phyloP scores from a whole-genome alignment of 2,888 invertebrate species.

The Thumatha senex region DNA sequence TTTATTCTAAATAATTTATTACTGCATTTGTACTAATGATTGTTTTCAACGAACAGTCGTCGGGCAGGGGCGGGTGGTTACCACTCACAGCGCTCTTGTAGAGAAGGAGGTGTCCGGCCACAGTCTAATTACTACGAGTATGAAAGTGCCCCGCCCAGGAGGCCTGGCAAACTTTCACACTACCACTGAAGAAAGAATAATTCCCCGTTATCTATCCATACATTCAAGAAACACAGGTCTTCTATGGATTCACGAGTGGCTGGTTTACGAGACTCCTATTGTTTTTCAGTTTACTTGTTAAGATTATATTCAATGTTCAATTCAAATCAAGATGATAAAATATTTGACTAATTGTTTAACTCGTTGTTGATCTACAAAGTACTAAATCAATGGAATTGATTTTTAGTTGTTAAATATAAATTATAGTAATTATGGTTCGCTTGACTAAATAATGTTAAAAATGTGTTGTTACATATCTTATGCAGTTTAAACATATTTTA shows the following conservation, averaged over 20 bases:
- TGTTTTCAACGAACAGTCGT: conserved; percentile 54
- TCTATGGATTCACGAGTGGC: conserved; percentile 23
- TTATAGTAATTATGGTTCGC: too few relatives aligned
- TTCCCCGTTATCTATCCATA: conserved; percentile 7
- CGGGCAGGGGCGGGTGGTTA: conserved; percentile 72
- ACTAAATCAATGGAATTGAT: not conserved
- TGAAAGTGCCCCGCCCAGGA: conserved; percentile 86
- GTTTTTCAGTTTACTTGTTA: conserved; percentile 17
- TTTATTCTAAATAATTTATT: too few relatives aligned
- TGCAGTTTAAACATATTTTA: too few relatives aligned
- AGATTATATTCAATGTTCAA: not conserved
- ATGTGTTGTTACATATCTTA: not conserved
- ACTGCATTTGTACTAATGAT: conserved; percentile 1
- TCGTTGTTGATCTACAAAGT: not conserved
- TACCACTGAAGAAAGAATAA: conserved; percentile 68
- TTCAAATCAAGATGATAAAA: not conserved
- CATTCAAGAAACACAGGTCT: conserved; percentile 21
- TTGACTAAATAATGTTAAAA: not conserved
- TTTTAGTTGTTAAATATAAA: not conserved
- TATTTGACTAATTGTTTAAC: too few relatives aligned
- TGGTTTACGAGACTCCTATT: conserved; percentile 12
- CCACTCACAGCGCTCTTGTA: conserved; percentile 85
- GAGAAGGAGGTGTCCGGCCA: conserved; percentile 84
- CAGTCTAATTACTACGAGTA: conserved; percentile 94
- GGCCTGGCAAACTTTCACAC: conserved; percentile 78